Evolutionary conservation across 2,888 invertebrate species (phyloP), one percentile per base, ranked within the genome.

Genomic region (Troides oblongomaculatus): DNA sequence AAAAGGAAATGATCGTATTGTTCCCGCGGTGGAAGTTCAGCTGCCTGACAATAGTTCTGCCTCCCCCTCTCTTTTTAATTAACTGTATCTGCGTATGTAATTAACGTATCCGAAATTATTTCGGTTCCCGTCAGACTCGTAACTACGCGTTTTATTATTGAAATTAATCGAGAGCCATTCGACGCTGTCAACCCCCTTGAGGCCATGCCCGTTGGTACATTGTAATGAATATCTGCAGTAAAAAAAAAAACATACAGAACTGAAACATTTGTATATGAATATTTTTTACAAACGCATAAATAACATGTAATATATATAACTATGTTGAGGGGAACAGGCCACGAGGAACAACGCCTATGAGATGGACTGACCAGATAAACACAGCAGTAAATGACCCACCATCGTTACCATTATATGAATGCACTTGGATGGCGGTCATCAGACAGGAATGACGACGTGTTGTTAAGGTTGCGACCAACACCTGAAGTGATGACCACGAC

Each of bases 141-240:
- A 68, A 60, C 57, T 62, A 39, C n/a, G 36, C 21, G 62, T 64
- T 63, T 68, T 64, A 39, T 64, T 64, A 69, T 69, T 64, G 50
- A 64, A 69, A 57, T 69, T 69, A 64, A 46, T 61, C 60, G 56
- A 18, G 21, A 53, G 64, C 53, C 39, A 61, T 69, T 64, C 60
- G 64, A 39, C 69, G 61, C 23, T 43, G 43, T n/a, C 21, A 50
- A 68, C 59, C 65, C 60, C 61, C 65, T 36, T 36, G 60, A 8
- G 64, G 17, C 50, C 5, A 43, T 43, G 17, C n/a, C 43, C 61
- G 36, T 69, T 69, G 69, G 57, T 69, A 17, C 62, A 62, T n/a
- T n/a, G 30, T 62, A 56, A 61, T 65, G 39, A 58, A 69, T 62
- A 46, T 69, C 56, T 64, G 25, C 14, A 21, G n/a, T 46, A 56